Conservation (phyloP, 2,113 vertebrate species). For the Piprites chloris region DNA sequence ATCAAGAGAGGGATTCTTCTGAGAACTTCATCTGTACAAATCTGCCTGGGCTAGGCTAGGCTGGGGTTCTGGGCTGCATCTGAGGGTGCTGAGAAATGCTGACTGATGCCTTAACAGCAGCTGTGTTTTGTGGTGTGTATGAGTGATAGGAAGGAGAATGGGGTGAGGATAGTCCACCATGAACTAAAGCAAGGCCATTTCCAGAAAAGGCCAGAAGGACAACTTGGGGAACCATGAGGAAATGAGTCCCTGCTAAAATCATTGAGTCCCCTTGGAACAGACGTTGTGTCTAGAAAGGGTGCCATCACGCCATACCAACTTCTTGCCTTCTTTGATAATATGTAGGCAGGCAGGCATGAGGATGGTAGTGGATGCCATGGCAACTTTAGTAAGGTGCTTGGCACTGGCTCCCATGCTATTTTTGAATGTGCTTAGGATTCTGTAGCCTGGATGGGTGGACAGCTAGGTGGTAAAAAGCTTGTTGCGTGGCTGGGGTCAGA, state of each 20-base stretch:
- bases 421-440: neutral
- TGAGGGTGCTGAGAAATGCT: neutral
- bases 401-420: neutral
- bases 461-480: neutral
- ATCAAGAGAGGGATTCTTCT: neutral
- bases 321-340: neutral
- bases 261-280: neutral
- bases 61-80: neutral
- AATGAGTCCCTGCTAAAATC: neutral
- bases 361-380: neutral
- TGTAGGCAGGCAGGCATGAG: neutral
- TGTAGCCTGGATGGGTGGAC: neutral
- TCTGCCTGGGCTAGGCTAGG: neutral
- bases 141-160: neutral
- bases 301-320: neutral
- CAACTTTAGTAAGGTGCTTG: neutral
- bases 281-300: neutral
- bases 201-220: neutral
- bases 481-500: rapidly evolving
- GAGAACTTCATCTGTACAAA: neutral
- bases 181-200: neutral
- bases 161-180: neutral
- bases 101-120: neutral
- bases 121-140: neutral
- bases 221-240: neutral